A percentile compares a stretch with the other conserved stretches of the same genome.
Conservation (phyloP, 2,888 invertebrate genomes). For the Crepidodera aurea region DNA sequence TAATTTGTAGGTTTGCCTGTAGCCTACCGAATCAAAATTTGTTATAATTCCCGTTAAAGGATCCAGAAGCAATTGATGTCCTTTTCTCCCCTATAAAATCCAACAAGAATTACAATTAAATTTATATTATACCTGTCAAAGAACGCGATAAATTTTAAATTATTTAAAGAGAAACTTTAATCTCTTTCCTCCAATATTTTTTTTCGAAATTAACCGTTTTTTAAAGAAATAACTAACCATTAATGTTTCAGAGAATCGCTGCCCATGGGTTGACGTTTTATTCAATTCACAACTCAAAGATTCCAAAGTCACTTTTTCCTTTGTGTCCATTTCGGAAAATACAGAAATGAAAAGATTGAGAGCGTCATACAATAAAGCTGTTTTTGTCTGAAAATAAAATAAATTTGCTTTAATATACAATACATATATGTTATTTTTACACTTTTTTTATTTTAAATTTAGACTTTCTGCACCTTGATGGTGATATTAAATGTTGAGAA, state of each 20-base stretch:
- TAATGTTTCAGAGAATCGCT: constrained; percentile 57
- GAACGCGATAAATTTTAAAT: too few species aligned
- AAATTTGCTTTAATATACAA: too few species aligned
- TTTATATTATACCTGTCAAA: too few species aligned
- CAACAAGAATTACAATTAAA: too few species aligned
- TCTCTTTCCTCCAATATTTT: too few species aligned
- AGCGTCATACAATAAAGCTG: constrained; percentile 76
- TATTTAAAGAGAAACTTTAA: too few species aligned
- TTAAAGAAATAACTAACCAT: constrained; percentile 38
- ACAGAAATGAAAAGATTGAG: constrained; percentile 72
- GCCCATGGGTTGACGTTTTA: constrained; percentile 49
- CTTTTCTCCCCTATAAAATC: constrained; percentile 32
- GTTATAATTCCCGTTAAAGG: constrained; percentile 73
- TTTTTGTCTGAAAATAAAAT: constrained; percentile 66
- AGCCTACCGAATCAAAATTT: constrained; percentile 71
- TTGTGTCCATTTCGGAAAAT: constrained; percentile 50
- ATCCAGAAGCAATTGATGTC: constrained; percentile 47
- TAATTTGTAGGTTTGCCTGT: constrained; percentile 62
- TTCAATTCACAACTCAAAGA: constrained; percentile 50
- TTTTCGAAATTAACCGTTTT: too few species aligned
- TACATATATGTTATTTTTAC: too few species aligned
- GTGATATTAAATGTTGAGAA: too few species aligned
- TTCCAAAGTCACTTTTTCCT: constrained; percentile 45
- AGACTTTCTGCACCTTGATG: too few species aligned
- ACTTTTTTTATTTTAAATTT: too few species aligned